These are phyloP conservation scores for Monochamus saltuarius DNA, from an alignment of 1,140 invertebrate species.

Conservation along the genomic window DNA sequence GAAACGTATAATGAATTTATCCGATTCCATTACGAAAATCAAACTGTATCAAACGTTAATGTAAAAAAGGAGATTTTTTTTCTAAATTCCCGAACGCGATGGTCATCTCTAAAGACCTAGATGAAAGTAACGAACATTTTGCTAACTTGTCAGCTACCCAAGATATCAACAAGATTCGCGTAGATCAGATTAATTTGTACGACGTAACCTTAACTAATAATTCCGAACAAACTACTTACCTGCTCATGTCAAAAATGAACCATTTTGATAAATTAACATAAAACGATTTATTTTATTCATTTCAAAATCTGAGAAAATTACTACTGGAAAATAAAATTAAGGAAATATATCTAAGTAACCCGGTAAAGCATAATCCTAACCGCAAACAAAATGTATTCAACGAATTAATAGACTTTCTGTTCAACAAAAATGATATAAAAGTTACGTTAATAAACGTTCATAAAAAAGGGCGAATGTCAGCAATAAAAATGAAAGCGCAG, in stretches of 20 bases:
- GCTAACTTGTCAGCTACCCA: conserved; percentile 26
- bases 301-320: conserved; percentile 25
- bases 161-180: conserved; percentile 24
- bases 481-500: too few species aligned
- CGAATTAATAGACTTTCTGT: conserved; percentile 22
- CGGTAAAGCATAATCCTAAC: conserved; percentile 25
- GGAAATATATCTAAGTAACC: conserved; percentile 19
- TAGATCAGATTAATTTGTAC: conserved; percentile 24
- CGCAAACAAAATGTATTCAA: conserved; percentile 31
- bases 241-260: conserved; percentile 35
- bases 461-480: too few species aligned
- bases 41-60: too few species aligned
- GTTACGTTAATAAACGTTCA: conserved; percentile 21
- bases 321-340: conserved; percentile 12
- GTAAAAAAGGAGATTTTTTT: too few species aligned
- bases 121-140: conserved; percentile 36
- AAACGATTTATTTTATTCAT: conserved; percentile 41
- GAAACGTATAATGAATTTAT: too few species aligned
- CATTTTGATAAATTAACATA: conserved; percentile 38
- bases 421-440: conserved; percentile 15
- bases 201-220: conserved; percentile 25
- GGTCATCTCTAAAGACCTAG: too few species aligned
- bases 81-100: too few species aligned
- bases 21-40: too few species aligned
- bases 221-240: conserved; percentile 30